Conservation (phyloP, 2,888 invertebrate species). For the Balanococcus diminutus region DNA sequence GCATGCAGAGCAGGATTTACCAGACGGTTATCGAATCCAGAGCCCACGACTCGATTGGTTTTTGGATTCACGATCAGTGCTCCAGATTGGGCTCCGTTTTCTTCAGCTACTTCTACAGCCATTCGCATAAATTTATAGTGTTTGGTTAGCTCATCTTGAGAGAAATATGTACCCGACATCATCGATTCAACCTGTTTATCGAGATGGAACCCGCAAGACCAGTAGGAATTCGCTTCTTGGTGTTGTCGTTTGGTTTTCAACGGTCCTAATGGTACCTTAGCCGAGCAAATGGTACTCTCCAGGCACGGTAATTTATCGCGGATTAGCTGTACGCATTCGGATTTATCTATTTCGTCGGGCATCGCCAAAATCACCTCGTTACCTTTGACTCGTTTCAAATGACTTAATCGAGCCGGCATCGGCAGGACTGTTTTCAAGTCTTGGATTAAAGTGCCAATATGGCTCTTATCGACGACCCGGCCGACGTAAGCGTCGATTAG, state of each 20-base stretch:
- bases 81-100: conserved; percentile 61
- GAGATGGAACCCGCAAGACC: conserved; percentile 87
- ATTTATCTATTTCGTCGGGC: conserved; percentile 5
- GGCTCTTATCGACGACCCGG: conserved; percentile 67
- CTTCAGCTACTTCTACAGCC: conserved; percentile 66
- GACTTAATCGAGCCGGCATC: conserved; percentile 67
- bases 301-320: conserved; percentile 66
- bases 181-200: conserved; percentile 75
- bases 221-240: conserved; percentile 67
- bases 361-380: conserved; percentile 59
- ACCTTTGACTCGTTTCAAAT: conserved; percentile 75
- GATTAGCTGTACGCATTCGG: conserved; percentile 58
- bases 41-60: conserved; percentile 69
- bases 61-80: conserved; percentile 79
- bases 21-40: conserved; percentile 66
- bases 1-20: conserved; percentile 82
- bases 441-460: conserved; percentile 69
- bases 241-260: conserved; percentile 75
- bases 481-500: conserved; percentile 69
- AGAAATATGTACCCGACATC: conserved; percentile 69
- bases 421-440: conserved; percentile 68
- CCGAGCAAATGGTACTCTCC: conserved; percentile 60
- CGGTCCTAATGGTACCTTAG: conserved; percentile 66
- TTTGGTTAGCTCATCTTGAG: conserved; percentile 63
- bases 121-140: conserved; percentile 69